phyloP scores from a whole-genome alignment of 2,888 invertebrate genomes.

The Acronicta alni region DNA sequence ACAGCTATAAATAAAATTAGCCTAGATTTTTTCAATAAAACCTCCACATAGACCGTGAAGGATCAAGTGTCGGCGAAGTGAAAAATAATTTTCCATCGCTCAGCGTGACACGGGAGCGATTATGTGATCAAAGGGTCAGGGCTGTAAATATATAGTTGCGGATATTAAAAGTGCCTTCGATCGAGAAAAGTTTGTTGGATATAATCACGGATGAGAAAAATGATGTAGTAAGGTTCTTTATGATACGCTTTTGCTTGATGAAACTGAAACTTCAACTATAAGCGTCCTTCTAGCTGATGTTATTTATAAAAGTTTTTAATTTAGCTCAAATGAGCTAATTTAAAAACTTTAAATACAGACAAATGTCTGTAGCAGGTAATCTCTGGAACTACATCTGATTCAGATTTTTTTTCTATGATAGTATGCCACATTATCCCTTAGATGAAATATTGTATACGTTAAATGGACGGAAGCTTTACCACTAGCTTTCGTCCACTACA shows the following conservation, averaged over 20 bases:
- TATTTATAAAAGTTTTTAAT: too few species aligned
- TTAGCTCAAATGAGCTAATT: too few species aligned
- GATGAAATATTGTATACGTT: too few species aligned
- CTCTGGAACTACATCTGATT: too few species aligned
- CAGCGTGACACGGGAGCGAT: constrained; percentile 50
- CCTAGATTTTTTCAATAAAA: constrained; percentile 43
- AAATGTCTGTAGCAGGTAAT: too few species aligned
- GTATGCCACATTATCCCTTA: too few species aligned
- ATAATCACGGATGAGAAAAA: constrained; percentile 31
- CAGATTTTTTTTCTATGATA: too few species aligned
- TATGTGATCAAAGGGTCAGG: constrained; percentile 54
- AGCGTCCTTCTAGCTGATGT: too few species aligned
- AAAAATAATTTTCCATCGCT: constrained; percentile 58
- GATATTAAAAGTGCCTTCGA: constrained; percentile 52
- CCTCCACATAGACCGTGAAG: constrained; percentile 19
- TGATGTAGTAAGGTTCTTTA: constrained; percentile 4
- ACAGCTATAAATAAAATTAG: constrained; percentile 26
- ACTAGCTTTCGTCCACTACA: too few species aligned
- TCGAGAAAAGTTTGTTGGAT: constrained; percentile 26
- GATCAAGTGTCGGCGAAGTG: constrained; percentile 40
- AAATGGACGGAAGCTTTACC: too few species aligned
- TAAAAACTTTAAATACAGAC: too few species aligned
- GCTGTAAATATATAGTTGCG: constrained; percentile 44
- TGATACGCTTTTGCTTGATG: constrained; percentile 15
- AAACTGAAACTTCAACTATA: not conserved